Evolutionary conservation across 2,113 vertebrate genomes (phyloP).

Genomic region (Malurus alboscapulatus): DNA sequence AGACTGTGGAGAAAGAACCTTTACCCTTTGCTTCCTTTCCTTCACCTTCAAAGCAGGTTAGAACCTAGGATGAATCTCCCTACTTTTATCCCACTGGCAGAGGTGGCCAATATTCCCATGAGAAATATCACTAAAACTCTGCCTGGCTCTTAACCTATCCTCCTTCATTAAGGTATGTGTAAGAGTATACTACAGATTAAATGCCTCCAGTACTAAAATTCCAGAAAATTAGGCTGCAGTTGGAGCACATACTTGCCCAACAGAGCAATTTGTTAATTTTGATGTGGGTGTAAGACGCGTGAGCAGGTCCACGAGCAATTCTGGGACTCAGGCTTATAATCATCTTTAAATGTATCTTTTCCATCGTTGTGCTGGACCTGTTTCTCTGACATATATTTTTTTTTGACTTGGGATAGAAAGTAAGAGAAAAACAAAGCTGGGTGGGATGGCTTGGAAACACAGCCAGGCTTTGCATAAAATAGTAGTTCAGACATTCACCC

Average conservation of each 20-base stretch:
- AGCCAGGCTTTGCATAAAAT: not conserved
- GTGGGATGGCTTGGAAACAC: not conserved
- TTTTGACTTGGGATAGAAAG: not conserved
- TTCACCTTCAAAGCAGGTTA: not conserved
- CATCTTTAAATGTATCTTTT: not conserved
- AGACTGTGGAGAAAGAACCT: not conserved
- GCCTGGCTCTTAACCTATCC: not conserved
- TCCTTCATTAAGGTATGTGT: not conserved
- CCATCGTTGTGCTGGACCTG: not conserved
- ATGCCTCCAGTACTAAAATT: not conserved
- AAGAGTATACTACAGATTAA: not conserved
- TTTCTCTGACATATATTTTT: not conserved
- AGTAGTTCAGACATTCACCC: not conserved
- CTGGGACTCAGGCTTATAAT: not conserved
- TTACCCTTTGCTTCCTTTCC: not conserved
- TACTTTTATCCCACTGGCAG: fast-evolving
- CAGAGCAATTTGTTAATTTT: not conserved
- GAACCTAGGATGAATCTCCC: fast-evolving
- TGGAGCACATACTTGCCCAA: fast-evolving
- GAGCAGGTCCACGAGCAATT: not conserved
- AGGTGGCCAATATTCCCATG: not conserved
- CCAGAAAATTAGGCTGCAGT: not conserved
- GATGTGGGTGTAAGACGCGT: fast-evolving
- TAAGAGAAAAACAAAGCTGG: not conserved
- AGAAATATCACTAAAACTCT: not conserved